Conservation (phyloP, 1,140 invertebrate genomes). For the Drosophila simulans region DNA sequence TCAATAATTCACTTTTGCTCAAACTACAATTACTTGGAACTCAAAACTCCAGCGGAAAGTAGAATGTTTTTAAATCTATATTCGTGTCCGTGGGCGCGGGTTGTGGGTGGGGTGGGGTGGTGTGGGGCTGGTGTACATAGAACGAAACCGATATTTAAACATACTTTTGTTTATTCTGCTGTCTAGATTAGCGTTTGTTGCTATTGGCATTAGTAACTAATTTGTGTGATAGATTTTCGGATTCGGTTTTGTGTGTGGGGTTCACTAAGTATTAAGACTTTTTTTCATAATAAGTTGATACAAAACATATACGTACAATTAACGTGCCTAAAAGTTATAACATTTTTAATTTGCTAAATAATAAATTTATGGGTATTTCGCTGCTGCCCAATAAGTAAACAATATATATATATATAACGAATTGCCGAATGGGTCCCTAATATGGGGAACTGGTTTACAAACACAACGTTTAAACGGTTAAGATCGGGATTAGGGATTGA, state of each 20-base stretch:
- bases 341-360: constrained; percentile 79
- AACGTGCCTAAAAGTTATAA: constrained; percentile 74
- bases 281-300: constrained; percentile 57
- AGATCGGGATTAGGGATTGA: constrained; percentile 19
- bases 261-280: constrained; percentile 32
- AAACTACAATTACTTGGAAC: constrained; percentile 59
- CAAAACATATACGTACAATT: constrained; percentile 72
- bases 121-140: constrained; percentile 46
- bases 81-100: constrained; percentile 19
- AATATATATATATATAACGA: constrained; percentile 57
- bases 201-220: constrained; percentile 67
- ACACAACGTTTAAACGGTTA: constrained; percentile 52
- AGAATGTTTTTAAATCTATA: constrained; percentile 45
- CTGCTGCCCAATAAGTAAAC: constrained; percentile 73
- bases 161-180: constrained; percentile 31
- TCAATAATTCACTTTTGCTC: constrained; percentile 36
- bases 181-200: constrained; percentile 35
- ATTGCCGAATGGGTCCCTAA: constrained; percentile 65
- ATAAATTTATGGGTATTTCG: constrained; percentile 57
- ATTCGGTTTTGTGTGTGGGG: constrained; percentile 22
- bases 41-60: constrained; percentile 62
- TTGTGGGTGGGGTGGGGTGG: constrained; percentile 4
- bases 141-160: constrained; percentile 72
- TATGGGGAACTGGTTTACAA: constrained; percentile 28
- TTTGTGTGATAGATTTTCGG: constrained; percentile 61